Percentiles rank a stretch among this genome's conserved stretches.
These are phyloP conservation scores for Drosophila multiciliata DNA, from an alignment of 2,888 invertebrate species.

Conservation along the genomic window DNA sequence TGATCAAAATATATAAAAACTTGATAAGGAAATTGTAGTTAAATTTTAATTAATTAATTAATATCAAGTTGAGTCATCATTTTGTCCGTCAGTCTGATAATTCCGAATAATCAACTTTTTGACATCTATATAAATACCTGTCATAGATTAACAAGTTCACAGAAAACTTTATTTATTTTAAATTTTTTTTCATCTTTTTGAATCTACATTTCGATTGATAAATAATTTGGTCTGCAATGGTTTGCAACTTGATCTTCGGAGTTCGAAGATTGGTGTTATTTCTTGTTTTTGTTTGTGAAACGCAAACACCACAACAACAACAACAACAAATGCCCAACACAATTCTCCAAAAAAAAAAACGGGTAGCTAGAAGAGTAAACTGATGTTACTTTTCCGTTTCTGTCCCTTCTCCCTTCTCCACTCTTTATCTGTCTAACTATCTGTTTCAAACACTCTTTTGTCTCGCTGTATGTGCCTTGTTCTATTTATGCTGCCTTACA, in stretches of 20 bases:
- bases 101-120: no score
- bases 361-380: conserved; percentile 61
- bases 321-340: conserved; percentile 36
- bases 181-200: no score
- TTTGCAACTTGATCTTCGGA: conserved; percentile 9
- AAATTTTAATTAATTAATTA: not conserved
- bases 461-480: conserved; percentile 60
- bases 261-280: conserved; percentile 13
- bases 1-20: not conserved
- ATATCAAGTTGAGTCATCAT: not conserved
- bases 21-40: not conserved
- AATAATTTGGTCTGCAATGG: conserved; percentile 13
- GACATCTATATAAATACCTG: not conserved
- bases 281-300: conserved; percentile 18
- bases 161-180: not conserved
- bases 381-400: conserved; percentile 51
- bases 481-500: conserved; percentile 55
- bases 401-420: conserved; percentile 13
- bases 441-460: conserved; percentile 34
- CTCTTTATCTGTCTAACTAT: conserved; percentile 36
- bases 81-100: not conserved
- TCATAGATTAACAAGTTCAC: not conserved
- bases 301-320: conserved; percentile 21
- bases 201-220: no score
- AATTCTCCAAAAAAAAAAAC: conserved; percentile 19